Evolutionary conservation across 2,113 vertebrate genomes (phyloP), one percentile per base, ranked within the genome.

Genomic region (Eublepharis macularius): DNA sequence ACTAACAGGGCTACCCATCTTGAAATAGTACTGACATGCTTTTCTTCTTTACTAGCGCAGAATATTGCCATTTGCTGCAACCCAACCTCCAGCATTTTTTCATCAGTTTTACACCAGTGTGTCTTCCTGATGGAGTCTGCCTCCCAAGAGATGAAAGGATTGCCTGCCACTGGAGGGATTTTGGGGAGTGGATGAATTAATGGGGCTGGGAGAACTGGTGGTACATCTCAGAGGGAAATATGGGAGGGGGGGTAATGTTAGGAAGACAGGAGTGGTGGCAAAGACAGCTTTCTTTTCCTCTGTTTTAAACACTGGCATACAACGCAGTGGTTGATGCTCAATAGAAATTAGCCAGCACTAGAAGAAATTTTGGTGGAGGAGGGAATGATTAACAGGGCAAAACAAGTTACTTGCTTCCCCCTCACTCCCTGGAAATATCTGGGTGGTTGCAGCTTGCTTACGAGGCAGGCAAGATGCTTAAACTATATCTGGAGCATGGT

Each of bases 351-450:
- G 43, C 69, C 36, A 54, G 69, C 34, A 11, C n/a, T 51, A 57
- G 47, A 70, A 57, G 54, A 60, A 73, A 34, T 66, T 41, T 34
- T 82, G 34, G 36, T 75, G 70, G 51, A 74, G 72, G 32, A 72
- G 76, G 21, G 76, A 79, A 85, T 85, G 76, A 85, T 60, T 79
- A 85, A 85, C 29, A 36, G 39, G 83, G 41, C 76, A 72, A 60
- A 57, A 78, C 19, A 45, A 60, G 49, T 63, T 70, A 73, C 80
- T 85, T 73, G 49, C 43, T 51, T 85, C 66, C 51, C 21, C 76
- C 84, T 73, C 76, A 49, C 29, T 80, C 36, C 66, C 76, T 63
- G 66, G 41, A 63, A n/a, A 79, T 34, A 73, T 72, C 76, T 73
- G 69, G 36, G 36, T 29, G 45, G 32, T 85, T 63, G 68, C 41